phyloP scores from a whole-genome alignment of 2,113 vertebrate genomes.

The Mellivora capensis region DNA sequence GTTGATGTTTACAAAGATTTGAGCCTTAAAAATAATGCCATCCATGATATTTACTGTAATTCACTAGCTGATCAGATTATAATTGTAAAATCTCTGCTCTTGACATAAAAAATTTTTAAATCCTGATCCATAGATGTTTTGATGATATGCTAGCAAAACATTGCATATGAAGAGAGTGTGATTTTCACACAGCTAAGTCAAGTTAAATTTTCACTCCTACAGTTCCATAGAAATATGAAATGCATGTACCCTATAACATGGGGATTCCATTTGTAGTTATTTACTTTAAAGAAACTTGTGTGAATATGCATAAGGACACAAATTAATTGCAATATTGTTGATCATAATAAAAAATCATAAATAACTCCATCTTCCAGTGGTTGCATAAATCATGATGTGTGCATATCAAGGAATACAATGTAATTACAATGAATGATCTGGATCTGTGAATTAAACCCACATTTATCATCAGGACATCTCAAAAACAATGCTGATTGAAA shows the following conservation, averaged over 20 bases:
- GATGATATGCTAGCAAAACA: conserved; percentile 45
- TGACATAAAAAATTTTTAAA: conserved; percentile 65
- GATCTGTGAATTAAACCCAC: neutral
- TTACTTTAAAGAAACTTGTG: neutral
- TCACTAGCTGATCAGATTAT: conserved; percentile 50
- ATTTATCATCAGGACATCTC: neutral
- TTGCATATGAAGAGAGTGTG: neutral
- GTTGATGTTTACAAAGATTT: neutral
- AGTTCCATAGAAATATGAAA: neutral
- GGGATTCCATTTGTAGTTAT: neutral
- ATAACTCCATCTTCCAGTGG: neutral
- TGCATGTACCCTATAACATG: neutral
- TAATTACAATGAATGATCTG: neutral
- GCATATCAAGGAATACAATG: neutral
- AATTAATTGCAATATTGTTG: neutral
- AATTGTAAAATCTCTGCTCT: conserved; percentile 53
- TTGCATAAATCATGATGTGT: neutral
- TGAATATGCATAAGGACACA: neutral
- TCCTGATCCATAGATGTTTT: conserved; percentile 11
- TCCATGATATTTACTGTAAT: neutral
- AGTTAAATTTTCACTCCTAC: conserved; percentile 54
- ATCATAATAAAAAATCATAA: conserved; percentile 4
- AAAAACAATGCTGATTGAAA: neutral
- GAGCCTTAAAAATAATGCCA: neutral
- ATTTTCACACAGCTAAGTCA: conserved; percentile 60